phyloP scores from a whole-genome alignment of 2,888 invertebrate species.

The Idaea straminata region DNA sequence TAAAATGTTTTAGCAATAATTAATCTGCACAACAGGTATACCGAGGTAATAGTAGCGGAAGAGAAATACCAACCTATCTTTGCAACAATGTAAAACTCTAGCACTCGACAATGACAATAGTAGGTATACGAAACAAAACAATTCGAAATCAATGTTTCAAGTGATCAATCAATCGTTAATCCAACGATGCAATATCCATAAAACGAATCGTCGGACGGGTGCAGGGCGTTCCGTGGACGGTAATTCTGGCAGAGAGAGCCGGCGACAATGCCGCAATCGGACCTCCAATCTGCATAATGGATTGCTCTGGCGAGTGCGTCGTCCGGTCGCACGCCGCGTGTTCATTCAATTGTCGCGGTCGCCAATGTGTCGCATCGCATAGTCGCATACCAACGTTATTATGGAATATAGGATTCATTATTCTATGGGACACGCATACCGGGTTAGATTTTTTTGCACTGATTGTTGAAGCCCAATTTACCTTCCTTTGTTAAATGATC shows the following conservation, averaged over 20 bases:
- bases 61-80: neutral
- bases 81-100: neutral
- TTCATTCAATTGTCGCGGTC: constrained; percentile 77
- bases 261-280: constrained; percentile 78
- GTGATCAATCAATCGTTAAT: constrained; percentile 74
- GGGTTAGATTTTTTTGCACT: constrained; percentile 18
- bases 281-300: constrained; percentile 78
- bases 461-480: constrained; percentile 10
- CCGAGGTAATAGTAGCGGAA: neutral
- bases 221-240: constrained; percentile 33
- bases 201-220: constrained; percentile 43
- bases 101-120: constrained; percentile 17
- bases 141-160: constrained; percentile 49
- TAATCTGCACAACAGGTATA: neutral
- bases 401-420: constrained; percentile 72
- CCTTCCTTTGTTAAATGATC: constrained; percentile 12
- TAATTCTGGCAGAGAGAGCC: constrained; percentile 63
- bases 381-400: constrained; percentile 61
- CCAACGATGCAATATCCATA: constrained; percentile 67
- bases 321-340: constrained; percentile 56
- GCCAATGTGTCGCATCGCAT: constrained; percentile 61
- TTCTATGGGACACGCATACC: constrained; percentile 44
- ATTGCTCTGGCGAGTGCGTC: constrained; percentile 74
- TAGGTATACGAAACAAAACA: constrained; percentile 38
- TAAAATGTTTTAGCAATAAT: neutral